These are phyloP conservation scores for Sapayoa aenigma DNA, from an alignment of 2,113 vertebrate species.

Conservation along the genomic window DNA sequence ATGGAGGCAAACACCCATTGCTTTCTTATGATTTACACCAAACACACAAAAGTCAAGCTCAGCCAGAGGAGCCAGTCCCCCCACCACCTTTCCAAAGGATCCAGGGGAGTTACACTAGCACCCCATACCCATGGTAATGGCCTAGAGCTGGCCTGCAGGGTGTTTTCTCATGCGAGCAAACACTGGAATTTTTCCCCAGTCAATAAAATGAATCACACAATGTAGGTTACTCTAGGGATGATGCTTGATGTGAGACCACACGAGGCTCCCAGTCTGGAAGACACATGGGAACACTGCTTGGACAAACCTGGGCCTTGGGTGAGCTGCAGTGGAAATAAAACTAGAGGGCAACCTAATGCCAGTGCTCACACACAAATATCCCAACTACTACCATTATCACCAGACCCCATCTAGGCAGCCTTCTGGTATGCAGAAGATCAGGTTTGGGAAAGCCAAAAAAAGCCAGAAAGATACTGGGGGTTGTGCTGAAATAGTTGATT, in stretches of 20 bases:
- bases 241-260: not conserved
- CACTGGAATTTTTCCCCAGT: not conserved
- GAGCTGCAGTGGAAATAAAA: not conserved
- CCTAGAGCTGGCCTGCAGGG: not conserved
- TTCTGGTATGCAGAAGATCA: not conserved
- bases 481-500: not conserved
- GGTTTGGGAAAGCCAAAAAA: not conserved
- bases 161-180: not conserved
- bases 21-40: not conserved
- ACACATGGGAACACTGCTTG: accelerated
- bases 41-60: not conserved
- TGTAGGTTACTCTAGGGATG: not conserved
- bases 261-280: not conserved
- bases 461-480: not conserved
- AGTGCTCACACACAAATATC: not conserved
- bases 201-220: not conserved
- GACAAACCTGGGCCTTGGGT: not conserved
- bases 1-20: not conserved
- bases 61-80: not conserved
- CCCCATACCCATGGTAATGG: accelerated
- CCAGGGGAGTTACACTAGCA: not conserved
- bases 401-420: not conserved
- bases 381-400: not conserved
- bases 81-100: not conserved
- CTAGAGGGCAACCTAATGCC: not conserved